Evolutionary conservation across 2,888 invertebrate species (phyloP).

Genomic region (Nesidiocoris tenuis): DNA sequence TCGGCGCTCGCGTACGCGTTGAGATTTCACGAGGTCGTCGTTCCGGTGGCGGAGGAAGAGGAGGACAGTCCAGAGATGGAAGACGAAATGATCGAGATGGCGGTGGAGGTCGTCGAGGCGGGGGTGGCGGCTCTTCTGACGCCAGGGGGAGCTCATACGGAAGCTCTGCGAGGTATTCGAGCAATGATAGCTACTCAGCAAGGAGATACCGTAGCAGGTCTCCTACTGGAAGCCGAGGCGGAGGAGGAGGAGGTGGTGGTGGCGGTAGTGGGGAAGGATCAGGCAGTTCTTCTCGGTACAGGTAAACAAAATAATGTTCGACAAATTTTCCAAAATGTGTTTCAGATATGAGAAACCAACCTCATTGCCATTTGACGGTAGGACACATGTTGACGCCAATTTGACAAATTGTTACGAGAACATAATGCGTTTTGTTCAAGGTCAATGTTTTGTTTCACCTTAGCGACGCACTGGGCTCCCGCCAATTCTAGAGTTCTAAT

Average conservation of each 20-base stretch:
- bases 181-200: not conserved
- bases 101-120: conserved; percentile 59
- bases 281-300: conserved; percentile 58
- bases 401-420: too few relatives aligned
- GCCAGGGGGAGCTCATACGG: conserved; percentile 3
- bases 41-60: conserved; percentile 66
- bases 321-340: too few relatives aligned
- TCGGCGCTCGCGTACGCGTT: conserved; percentile 83
- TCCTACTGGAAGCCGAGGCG: conserved; percentile 64
- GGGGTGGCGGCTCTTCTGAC: conserved; percentile 57
- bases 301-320: conserved; percentile 46
- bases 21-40: conserved; percentile 82
- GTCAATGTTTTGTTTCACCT: too few relatives aligned
- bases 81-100: conserved; percentile 56
- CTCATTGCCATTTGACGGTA: too few relatives aligned
- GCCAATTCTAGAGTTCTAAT: too few relatives aligned
- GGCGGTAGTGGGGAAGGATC: conserved; percentile 63
- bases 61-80: conserved; percentile 53
- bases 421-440: too few relatives aligned
- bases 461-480: too few relatives aligned
- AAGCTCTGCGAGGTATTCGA: not conserved
- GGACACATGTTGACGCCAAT: too few relatives aligned
- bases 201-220: conserved; percentile 51
- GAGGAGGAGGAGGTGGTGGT: conserved; percentile 60
- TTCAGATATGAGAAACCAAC: too few relatives aligned